phyloP scores from a whole-genome alignment of 2,797 vertebrate genomes.

The Cuniculus paca region DNA sequence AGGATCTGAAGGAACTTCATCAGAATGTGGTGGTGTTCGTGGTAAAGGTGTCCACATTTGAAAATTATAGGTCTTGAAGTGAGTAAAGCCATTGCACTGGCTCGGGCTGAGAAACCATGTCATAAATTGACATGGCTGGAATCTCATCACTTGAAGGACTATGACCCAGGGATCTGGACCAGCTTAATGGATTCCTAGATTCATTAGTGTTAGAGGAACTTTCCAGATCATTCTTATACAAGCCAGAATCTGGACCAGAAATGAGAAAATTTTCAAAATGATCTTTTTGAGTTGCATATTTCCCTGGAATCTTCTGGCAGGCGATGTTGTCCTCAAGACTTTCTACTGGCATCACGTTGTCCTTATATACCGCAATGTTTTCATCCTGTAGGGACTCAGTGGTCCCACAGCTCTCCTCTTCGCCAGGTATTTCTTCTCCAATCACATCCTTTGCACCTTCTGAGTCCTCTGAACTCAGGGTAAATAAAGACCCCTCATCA shows the following conservation, averaged over 20 bases:
- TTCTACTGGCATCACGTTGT: not conserved
- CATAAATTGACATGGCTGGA: fast-evolving
- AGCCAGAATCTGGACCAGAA: constrained; percentile 42
- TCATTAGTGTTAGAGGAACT: fast-evolving
- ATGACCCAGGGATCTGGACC: not conserved
- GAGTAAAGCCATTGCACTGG: constrained; percentile 6
- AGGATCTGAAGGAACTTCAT: fast-evolving
- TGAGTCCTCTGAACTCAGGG: constrained; percentile 85
- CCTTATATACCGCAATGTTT: not conserved
- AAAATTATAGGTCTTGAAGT: constrained; percentile 55
- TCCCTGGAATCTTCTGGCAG: not conserved
- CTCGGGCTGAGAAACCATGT: not conserved
- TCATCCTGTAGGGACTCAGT: fast-evolving
- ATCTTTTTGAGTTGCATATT: not conserved
- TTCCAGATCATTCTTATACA: not conserved
- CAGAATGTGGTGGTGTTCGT: not conserved
- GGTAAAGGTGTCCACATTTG: not conserved
- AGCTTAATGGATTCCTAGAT: fast-evolving
- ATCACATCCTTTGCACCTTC: constrained; percentile 47
- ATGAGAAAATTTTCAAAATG: constrained; percentile 44
- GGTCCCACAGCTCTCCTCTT: not conserved
- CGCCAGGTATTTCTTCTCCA: not conserved
- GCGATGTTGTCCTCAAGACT: not conserved
- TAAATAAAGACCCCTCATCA: constrained; percentile 87
- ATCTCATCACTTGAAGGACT: constrained; percentile 20